Conservation (phyloP, 2,113 vertebrate genomes). For the Strigops habroptila region DNA sequence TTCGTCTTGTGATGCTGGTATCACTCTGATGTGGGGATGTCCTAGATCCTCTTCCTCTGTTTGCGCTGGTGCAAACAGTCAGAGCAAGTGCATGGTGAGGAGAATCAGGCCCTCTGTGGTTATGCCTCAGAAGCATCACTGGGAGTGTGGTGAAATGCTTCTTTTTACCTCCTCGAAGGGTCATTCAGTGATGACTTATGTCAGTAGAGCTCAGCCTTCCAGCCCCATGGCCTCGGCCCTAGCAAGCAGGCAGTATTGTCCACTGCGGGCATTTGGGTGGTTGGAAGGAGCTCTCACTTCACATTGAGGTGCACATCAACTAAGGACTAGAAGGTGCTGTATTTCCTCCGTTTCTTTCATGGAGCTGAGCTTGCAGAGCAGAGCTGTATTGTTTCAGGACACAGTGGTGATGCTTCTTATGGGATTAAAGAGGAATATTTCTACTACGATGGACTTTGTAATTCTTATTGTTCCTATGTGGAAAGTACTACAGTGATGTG, state of each 20-base stretch:
- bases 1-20: fast-evolving
- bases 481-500: neutral
- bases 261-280: fast-evolving
- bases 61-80: neutral
- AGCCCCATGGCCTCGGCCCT: neutral
- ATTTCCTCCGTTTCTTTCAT: neutral
- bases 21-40: neutral
- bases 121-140: too few species aligned
- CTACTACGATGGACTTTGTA: neutral
- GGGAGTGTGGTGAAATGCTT: neutral
- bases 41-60: neutral
- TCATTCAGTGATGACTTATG: fast-evolving
- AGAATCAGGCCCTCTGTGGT: neutral
- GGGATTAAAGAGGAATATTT: neutral
- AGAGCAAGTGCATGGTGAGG: neutral
- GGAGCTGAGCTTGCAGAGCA: neutral
- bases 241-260: neutral
- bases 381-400: neutral
- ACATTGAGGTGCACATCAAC: neutral
- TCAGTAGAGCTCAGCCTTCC: fast-evolving
- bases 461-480: neutral
- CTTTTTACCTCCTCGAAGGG: neutral
- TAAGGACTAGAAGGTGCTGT: neutral
- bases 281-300: neutral
- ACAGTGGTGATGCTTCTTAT: neutral